Evolutionary conservation across 2,797 vertebrate species (phyloP).

Genomic region (Scomberomorus guttatus): DNA sequence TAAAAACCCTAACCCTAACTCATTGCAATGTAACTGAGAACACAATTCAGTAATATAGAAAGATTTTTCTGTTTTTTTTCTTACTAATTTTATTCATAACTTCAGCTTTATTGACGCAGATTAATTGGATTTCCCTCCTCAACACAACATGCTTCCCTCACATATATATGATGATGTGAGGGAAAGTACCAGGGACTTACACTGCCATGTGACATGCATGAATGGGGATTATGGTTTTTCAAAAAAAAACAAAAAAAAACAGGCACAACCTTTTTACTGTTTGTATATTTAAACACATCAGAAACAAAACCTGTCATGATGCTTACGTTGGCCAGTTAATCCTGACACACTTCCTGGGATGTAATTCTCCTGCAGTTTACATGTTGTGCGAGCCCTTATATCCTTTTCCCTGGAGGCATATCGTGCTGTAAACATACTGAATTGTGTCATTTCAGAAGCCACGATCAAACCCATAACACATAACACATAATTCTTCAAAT

Average conservation of each 20-base stretch:
- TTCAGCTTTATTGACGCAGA: constrained; percentile 29
- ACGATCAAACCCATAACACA: constrained; percentile 11
- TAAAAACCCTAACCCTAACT: no score
- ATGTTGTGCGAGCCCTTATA: constrained; percentile 19
- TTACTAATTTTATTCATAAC: constrained; percentile 36
- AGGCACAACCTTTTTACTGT: neutral
- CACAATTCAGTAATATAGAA: no score
- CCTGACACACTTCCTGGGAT: constrained; percentile 1
- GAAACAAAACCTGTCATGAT: neutral
- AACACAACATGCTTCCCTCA: neutral
- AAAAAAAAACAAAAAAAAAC: neutral
- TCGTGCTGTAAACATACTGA: neutral
- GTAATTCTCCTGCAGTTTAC: constrained; percentile 17
- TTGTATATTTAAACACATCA: constrained; percentile 1
- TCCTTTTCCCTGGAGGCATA: neutral
- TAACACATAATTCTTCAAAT: constrained; percentile 19
- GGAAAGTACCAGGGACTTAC: neutral
- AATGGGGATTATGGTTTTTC: constrained; percentile 19
- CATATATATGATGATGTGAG: constrained; percentile 11
- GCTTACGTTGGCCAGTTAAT: constrained; percentile 27
- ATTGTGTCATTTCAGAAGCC: constrained; percentile 20
- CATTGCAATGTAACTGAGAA: no score
- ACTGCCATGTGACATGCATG: neutral
- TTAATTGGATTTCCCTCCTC: constrained; percentile 26
- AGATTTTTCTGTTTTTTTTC: neutral